These are phyloP conservation scores for Subanguina moxae DNA, from an alignment of 1,140 invertebrate genomes.

Conservation along the genomic window DNA sequence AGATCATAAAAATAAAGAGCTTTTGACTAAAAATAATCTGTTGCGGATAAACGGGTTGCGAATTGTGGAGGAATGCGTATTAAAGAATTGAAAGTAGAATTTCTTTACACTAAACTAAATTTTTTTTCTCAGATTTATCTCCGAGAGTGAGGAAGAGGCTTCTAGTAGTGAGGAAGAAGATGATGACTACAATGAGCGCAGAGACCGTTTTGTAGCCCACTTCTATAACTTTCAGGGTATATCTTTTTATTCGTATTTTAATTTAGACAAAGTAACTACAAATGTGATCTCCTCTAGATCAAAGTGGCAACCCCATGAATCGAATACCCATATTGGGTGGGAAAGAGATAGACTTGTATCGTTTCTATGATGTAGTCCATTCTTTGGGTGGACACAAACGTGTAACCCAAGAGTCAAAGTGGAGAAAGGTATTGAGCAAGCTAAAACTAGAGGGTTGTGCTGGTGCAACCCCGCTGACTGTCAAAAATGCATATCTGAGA, in stretches of 20 bases:
- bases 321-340: slow-evolving; percentile 28
- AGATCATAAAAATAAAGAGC: too few species aligned
- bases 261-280: too few species aligned
- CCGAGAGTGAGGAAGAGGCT: not conserved
- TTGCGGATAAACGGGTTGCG: too few species aligned
- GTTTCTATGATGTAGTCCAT: slow-evolving; percentile 34
- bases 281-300: not conserved
- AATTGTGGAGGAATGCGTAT: too few species aligned
- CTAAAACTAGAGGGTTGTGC: slow-evolving; percentile 19
- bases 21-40: too few species aligned
- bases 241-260: too few species aligned
- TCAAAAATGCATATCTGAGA: slow-evolving; percentile 30
- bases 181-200: slow-evolving; percentile 24
- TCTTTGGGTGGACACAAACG: slow-evolving; percentile 30
- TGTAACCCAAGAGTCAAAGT: slow-evolving; percentile 23
- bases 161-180: slow-evolving; percentile 17
- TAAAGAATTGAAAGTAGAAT: too few species aligned
- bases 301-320: slow-evolving; percentile 30
- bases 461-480: slow-evolving; percentile 21
- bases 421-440: slow-evolving; percentile 25
- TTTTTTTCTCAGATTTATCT: not conserved
- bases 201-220: slow-evolving; percentile 31
- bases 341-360: slow-evolving; percentile 34
- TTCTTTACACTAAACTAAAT: too few species aligned
- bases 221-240: slow-evolving; percentile 34